A percentile compares a stretch with the other conserved stretches of the same genome.
Evolutionary conservation across 2,888 invertebrate genomes (phyloP).

Genomic region (Tetragnatha montana): DNA sequence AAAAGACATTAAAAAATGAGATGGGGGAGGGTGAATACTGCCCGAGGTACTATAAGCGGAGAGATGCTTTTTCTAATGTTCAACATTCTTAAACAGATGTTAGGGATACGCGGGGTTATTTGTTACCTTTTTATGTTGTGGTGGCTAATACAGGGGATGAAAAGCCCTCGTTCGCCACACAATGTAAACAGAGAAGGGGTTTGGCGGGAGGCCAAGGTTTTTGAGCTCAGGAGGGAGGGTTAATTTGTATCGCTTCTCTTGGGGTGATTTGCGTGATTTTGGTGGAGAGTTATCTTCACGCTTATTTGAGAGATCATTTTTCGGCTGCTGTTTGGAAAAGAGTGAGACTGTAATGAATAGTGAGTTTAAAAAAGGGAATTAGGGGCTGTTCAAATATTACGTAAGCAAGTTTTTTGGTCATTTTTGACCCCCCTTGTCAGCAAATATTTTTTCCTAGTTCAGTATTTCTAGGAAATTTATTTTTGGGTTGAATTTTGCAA

Average conservation of each 20-base stretch:
- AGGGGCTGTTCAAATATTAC: too few relatives aligned
- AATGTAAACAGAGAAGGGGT: not conserved
- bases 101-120: slow-evolving; percentile 48
- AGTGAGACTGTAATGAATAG: too few relatives aligned
- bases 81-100: slow-evolving; percentile 62
- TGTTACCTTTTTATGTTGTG: slow-evolving; percentile 29
- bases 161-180: slow-evolving; percentile 32
- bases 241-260: not conserved
- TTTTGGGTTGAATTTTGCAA: too few relatives aligned
- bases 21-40: not conserved
- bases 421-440: too few relatives aligned
- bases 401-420: too few relatives aligned
- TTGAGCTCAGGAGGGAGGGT: not conserved
- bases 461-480: too few relatives aligned
- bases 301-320: not conserved
- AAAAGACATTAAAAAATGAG: slow-evolving; percentile 3
- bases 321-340: too few relatives aligned
- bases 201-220: slow-evolving; percentile 30
- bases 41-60: slow-evolving; percentile 9
- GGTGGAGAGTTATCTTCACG: not conserved
- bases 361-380: too few relatives aligned
- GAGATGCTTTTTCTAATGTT: slow-evolving; percentile 37
- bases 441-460: too few relatives aligned
- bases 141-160: slow-evolving; percentile 26
- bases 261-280: not conserved